Evolutionary conservation across 2,888 invertebrate genomes (phyloP).

Genomic region (Drosophila peninsularis): DNA sequence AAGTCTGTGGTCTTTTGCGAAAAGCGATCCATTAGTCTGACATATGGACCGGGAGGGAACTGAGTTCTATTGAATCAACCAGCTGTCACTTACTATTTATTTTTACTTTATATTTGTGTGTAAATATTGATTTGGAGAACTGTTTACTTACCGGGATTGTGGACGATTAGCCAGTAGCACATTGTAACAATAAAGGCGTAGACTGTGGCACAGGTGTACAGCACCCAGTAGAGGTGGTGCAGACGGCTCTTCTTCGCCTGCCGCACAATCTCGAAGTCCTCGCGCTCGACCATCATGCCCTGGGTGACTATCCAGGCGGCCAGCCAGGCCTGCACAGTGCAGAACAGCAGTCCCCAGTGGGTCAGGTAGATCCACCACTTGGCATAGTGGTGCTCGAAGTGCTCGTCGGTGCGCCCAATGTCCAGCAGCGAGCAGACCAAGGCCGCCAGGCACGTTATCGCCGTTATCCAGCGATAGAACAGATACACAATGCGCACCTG

Average conservation of each 20-base stretch:
- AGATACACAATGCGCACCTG: constrained; percentile 85
- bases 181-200: constrained; percentile 85
- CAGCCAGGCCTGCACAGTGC: constrained; percentile 84
- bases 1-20: constrained; percentile 26
- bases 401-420: constrained; percentile 84
- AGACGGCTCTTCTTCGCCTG: constrained; percentile 84
- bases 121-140: not conserved
- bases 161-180: constrained; percentile 86
- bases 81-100: too few species aligned
- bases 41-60: not conserved
- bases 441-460: constrained; percentile 85
- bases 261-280: constrained; percentile 84
- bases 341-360: constrained; percentile 84
- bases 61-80: not conserved
- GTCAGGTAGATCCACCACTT: constrained; percentile 85
- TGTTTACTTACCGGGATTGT: constrained; percentile 87
- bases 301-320: constrained; percentile 85
- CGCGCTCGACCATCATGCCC: constrained; percentile 85
- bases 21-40: not conserved
- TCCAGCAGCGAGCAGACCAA: constrained; percentile 84
- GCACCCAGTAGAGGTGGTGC: constrained; percentile 84
- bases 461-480: constrained; percentile 85
- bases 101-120: not conserved
- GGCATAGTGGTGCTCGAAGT: constrained; percentile 84
- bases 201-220: constrained; percentile 84